A percentile compares a stretch with the other conserved stretches of the same genome.
Conservation (phyloP, 2,113 vertebrate genomes). For the Parus major region DNA sequence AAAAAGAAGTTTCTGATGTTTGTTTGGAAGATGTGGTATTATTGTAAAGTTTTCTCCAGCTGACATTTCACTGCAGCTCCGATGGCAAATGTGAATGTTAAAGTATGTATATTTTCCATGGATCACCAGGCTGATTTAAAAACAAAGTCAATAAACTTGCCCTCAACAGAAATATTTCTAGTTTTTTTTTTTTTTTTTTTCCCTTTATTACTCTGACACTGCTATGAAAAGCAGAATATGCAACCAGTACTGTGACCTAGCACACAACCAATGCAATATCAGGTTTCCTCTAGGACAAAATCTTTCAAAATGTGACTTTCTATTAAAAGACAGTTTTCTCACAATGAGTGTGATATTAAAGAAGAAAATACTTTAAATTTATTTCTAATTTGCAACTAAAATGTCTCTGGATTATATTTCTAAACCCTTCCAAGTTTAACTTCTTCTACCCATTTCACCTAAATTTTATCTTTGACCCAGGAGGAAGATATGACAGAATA, state of each 20-base stretch:
- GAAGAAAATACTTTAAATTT: neutral
- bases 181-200: neutral
- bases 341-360: neutral
- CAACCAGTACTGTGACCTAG: neutral
- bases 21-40: neutral
- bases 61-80: neutral
- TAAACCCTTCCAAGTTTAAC: neutral
- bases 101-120: conserved; percentile 2
- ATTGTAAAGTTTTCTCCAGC: neutral
- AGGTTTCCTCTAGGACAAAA: neutral
- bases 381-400: neutral
- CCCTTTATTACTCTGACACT: neutral
- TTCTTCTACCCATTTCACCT: neutral
- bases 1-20: neutral
- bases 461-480: neutral
- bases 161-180: neutral
- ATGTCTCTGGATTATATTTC: neutral
- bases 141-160: neutral
- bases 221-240: neutral
- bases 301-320: neutral
- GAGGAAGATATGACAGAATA: neutral
- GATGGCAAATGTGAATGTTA: neutral
- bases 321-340: neutral
- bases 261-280: neutral
- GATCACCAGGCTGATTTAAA: neutral